Percentiles rank a stretch among this genome's conserved stretches.
Evolutionary conservation across 2,888 invertebrate genomes (phyloP).

Genomic region (Plebejus melissa): DNA sequence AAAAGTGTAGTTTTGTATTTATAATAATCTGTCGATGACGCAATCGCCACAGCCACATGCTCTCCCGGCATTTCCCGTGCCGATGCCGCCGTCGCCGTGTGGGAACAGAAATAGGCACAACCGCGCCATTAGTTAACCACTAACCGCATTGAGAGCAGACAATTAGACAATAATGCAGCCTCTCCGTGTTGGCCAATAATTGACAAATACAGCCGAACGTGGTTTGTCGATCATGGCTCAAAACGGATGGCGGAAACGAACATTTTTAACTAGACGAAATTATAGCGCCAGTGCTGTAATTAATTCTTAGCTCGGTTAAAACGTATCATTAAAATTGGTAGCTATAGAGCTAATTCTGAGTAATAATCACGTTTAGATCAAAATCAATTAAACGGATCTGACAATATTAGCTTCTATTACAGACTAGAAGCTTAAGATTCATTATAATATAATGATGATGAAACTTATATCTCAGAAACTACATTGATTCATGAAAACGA

Average conservation of each 20-base stretch:
- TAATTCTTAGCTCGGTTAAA: too few relatives aligned
- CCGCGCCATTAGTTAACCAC: background rate
- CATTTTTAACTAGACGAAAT: too few relatives aligned
- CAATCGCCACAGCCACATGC: slow-evolving; percentile 1
- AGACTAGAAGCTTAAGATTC: too few relatives aligned
- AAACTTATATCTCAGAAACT: background rate
- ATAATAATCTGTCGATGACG: slow-evolving; percentile 23
- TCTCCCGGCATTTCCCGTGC: slow-evolving; percentile 10
- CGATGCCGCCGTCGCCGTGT: background rate
- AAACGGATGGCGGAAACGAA: too few relatives aligned
- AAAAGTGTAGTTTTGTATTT: slow-evolving; percentile 16
- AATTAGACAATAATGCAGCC: background rate
- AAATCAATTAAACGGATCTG: too few relatives aligned
- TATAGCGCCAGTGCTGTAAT: too few relatives aligned
- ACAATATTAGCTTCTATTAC: too few relatives aligned
- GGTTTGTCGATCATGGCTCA: too few relatives aligned
- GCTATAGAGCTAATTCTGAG: too few relatives aligned
- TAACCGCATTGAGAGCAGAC: slow-evolving; percentile 1
- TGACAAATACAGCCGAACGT: background rate
- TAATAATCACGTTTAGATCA: too few relatives aligned
- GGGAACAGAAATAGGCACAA: slow-evolving; percentile 13
- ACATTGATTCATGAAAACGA: background rate
- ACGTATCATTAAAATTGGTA: too few relatives aligned
- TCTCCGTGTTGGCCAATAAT: background rate
- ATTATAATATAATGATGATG: too few relatives aligned